phyloP scores from a whole-genome alignment of 2,888 invertebrate species.

The Tenthredo scrophulariae region DNA sequence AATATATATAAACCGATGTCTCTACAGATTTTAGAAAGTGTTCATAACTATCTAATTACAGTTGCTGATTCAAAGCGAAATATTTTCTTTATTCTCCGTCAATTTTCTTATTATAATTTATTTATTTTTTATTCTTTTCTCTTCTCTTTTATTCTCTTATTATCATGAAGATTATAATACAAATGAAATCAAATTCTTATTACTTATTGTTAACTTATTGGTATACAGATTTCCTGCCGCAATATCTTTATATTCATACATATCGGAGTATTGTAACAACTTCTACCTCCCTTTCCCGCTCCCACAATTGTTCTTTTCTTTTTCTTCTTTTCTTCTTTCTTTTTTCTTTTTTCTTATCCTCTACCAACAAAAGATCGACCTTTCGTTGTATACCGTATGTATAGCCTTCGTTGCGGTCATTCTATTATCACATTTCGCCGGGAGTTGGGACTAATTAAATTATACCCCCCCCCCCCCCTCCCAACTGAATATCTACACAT shows the following conservation, averaged over 20 bases:
- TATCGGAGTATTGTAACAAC: background rate
- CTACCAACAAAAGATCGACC: constrained; percentile 25
- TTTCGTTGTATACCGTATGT: background rate
- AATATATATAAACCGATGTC: background rate
- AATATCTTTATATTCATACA: background rate
- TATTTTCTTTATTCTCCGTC: background rate
- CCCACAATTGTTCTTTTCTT: background rate
- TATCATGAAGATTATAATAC: too few species aligned
- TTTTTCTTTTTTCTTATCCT: background rate
- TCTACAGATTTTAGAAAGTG: constrained; percentile 27
- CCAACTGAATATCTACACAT: background rate
- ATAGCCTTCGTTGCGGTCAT: constrained; percentile 40
- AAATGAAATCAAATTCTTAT: background rate
- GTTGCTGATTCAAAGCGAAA: background rate
- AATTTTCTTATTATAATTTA: background rate
- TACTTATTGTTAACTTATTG: background rate
- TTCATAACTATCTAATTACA: background rate
- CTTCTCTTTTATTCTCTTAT: background rate
- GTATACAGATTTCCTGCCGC: background rate
- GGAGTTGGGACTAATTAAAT: constrained; percentile 46
- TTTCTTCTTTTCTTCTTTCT: background rate
- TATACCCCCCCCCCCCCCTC: background rate
- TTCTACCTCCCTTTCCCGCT: background rate
- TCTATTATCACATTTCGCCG: constrained; percentile 43
- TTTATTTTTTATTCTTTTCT: too few species aligned